Evolutionary conservation across 2,113 vertebrate genomes (phyloP).

Genomic region (Ammodytes dubius): DNA sequence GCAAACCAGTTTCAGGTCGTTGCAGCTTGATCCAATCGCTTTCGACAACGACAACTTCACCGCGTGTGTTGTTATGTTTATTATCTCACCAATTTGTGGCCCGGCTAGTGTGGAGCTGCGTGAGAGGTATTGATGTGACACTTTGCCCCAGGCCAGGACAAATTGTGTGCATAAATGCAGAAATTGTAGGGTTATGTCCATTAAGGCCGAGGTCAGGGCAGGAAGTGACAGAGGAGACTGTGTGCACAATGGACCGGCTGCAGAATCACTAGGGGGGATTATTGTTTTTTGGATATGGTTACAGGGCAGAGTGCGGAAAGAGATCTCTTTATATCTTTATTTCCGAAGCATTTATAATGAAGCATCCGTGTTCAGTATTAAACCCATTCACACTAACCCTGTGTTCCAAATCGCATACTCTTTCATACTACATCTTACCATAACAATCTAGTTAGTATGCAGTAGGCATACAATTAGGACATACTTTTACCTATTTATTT

Average conservation of each 20-base stretch:
- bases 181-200: slow-evolving; percentile 64
- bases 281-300: slow-evolving; percentile 29
- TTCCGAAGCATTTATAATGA: slow-evolving; percentile 17
- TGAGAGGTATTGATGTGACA: slow-evolving; percentile 70
- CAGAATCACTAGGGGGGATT: slow-evolving; percentile 4
- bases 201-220: slow-evolving; percentile 66
- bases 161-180: slow-evolving; percentile 62
- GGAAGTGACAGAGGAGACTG: slow-evolving; percentile 29
- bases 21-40: slow-evolving; percentile 49
- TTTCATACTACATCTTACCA: no score
- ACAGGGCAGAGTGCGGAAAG: background rate
- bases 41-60: slow-evolving; percentile 51
- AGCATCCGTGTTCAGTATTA: background rate
- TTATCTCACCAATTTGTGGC: slow-evolving; percentile 69
- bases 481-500: no score
- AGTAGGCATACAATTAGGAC: no score
- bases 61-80: slow-evolving; percentile 53
- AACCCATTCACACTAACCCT: background rate
- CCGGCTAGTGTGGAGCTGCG: slow-evolving; percentile 47
- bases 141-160: slow-evolving; percentile 55
- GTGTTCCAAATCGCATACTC: no score
- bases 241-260: slow-evolving; percentile 9
- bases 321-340: slow-evolving; percentile 1
- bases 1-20: slow-evolving; percentile 24
- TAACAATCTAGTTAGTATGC: no score